A percentile compares a stretch with the other conserved stretches of the same genome.
Conservation (phyloP, 2,888 invertebrate genomes). For the Campopleginae sp. region DNA sequence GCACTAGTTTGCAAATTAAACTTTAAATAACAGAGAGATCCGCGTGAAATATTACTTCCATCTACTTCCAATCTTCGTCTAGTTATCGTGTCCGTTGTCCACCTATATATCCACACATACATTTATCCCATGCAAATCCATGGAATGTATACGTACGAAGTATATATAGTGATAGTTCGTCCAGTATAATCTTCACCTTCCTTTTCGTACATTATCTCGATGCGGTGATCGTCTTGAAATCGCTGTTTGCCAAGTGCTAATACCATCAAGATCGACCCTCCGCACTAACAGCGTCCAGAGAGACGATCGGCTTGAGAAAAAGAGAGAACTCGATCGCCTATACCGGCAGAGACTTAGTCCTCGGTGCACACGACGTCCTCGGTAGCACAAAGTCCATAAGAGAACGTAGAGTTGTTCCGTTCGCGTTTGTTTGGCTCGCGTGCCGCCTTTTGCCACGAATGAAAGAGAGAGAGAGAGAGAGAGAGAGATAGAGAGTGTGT, state of each 20-base stretch:
- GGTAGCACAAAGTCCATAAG: conserved; percentile 46
- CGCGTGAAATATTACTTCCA: conserved; percentile 48
- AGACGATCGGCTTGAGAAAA: neutral
- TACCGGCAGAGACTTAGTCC: conserved; percentile 16
- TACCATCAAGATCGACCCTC: conserved; percentile 54
- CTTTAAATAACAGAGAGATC: conserved; percentile 55
- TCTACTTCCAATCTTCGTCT: conserved; percentile 32
- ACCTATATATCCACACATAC: neutral
- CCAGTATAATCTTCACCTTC: conserved; percentile 25
- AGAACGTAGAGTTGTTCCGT: conserved; percentile 41
- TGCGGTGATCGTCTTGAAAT: conserved; percentile 45
- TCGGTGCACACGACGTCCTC: conserved; percentile 54
- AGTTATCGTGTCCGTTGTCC: conserved; percentile 47
- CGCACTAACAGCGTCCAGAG: conserved; percentile 14
- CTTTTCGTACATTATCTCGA: conserved; percentile 24
- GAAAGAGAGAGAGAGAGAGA: conserved; percentile 1
- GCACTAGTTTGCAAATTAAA: conserved; percentile 44
- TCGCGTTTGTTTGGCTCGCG: conserved; percentile 79
- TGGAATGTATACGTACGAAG: neutral
- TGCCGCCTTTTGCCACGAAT: conserved; percentile 71
- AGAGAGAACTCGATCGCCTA: neutral
- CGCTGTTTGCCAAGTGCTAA: conserved; percentile 62
- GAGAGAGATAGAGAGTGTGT: conserved; percentile 17
- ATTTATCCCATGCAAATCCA: conserved; percentile 1
- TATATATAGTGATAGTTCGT: conserved; percentile 32